phyloP scores from a whole-genome alignment of 2,113 vertebrate genomes.

The Sceloporus tristichus region DNA sequence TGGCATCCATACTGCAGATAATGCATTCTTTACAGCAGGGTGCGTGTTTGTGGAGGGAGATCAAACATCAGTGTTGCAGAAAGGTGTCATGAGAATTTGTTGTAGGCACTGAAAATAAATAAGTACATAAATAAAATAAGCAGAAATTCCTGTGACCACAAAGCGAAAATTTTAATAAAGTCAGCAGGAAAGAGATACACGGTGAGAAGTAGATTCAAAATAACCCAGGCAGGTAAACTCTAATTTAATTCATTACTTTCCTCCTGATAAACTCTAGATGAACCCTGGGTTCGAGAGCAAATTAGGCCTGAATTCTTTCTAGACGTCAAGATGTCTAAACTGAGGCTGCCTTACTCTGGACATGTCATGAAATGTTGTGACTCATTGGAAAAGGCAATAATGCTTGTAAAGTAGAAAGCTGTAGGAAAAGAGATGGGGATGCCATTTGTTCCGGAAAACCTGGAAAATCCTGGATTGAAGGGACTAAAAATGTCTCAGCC shows the following conservation, averaged over 20 bases:
- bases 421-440: too few species aligned
- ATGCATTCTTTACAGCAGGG: not conserved
- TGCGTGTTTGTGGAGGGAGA: not conserved
- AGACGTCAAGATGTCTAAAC: too few species aligned
- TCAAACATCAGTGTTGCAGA: not conserved
- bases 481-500: too few species aligned
- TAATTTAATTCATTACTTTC: not conserved
- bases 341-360: too few species aligned
- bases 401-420: too few species aligned
- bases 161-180: not conserved
- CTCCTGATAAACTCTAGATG: not conserved
- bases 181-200: not conserved
- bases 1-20: not conserved
- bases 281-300: not conserved
- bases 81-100: not conserved
- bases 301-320: too few species aligned
- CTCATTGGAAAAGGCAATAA: too few species aligned
- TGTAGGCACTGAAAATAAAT: not conserved
- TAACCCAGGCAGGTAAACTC: not conserved
- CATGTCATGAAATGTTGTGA: too few species aligned
- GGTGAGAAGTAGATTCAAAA: not conserved
- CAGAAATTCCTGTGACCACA: not conserved
- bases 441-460: too few species aligned
- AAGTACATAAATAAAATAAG: not conserved
- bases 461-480: too few species aligned